Base-by-base conservation (phyloP, 2,113 vertebrate species). In the Tympanuchus pallidicinctus region DNA sequence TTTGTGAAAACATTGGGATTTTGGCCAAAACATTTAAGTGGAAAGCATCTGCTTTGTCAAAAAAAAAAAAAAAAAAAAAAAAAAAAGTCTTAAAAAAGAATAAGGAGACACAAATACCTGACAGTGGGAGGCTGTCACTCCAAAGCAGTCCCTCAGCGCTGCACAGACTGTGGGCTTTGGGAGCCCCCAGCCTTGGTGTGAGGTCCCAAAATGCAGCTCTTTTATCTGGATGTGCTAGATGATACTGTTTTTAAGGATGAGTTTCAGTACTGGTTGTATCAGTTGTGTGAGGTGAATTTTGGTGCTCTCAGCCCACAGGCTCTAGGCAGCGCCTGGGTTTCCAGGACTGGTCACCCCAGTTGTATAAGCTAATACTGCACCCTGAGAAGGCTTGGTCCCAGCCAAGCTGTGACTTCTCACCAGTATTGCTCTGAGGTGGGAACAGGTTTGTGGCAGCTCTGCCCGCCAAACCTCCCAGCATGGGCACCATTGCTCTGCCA, bases 21-120 rank as follows among this genome's bases (percentile, higher is more conserved):
- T 91, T 72, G 54, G 43, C 50, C 54, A 76, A 86, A 88, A 43
- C 4, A 10, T 60, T 85, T 73, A 21, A 38, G 54, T 82, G 36
- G 21, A 93, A 95, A 92, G 50, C 82, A 82, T 64, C 56, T 91
- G 21, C 19, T 89, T 88, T 89, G 20, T 43, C 27, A 63, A 73
- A 61, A 73, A 32, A 54, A 54, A 54, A 54, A 52, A 28, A 34
- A 63, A 73, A 61, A 73, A 32, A 54, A 54, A 54, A 54, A 52
- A 28, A 32, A 32, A 56, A 85, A 77, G 28, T 7, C 25, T 52
- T 85, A 16, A 56, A 56, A 52, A 76, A 19, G 19, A 30, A 30
- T 43, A 60, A 43, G 1, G 92, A 82, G 34, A 38, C 19, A 91
- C 24, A 54, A 85, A 70, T 54, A 24, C 18, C 12, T 76, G 47